A percentile compares a stretch with the other conserved stretches of the same genome.
These are phyloP conservation scores for Megaceryle alcyon DNA, from an alignment of 2,797 vertebrate genomes.

Conservation along the genomic window DNA sequence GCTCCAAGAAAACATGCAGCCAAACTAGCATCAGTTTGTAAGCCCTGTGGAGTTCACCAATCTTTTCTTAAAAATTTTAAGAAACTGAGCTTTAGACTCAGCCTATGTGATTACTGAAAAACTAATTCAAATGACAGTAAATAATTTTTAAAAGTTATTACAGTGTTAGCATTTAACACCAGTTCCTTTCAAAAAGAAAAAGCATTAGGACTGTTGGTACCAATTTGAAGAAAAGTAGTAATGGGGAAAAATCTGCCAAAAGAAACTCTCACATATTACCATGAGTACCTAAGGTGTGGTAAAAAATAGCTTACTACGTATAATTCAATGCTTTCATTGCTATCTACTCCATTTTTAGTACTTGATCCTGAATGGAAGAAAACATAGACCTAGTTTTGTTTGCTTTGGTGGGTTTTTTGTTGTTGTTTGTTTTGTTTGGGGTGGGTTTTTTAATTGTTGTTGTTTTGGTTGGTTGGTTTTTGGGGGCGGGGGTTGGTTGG, in stretches of 20 bases:
- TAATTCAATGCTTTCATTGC: background rate
- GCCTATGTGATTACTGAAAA: background rate
- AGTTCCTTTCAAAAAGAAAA: background rate
- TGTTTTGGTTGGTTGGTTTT: too few species aligned
- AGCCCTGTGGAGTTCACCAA: background rate
- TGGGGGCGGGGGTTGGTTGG: too few species aligned
- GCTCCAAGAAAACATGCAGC: background rate
- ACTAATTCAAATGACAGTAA: background rate
- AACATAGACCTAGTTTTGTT: background rate
- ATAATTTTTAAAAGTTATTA: background rate
- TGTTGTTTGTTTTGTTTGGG: too few species aligned
- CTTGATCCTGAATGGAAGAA: background rate
- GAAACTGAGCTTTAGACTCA: background rate
- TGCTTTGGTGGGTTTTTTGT: background rate
- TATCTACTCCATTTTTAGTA: background rate
- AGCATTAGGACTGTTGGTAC: background rate
- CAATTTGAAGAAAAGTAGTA: background rate
- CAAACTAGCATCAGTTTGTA: background rate
- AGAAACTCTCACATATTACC: background rate
- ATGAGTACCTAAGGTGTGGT: background rate
- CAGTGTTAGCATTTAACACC: background rate
- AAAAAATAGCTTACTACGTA: background rate
- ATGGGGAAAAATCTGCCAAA: background rate
- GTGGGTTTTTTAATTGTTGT: too few species aligned
- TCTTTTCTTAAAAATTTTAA: background rate